Conservation (phyloP, 2,113 vertebrate genomes). For the Carollia perspicillata region DNA sequence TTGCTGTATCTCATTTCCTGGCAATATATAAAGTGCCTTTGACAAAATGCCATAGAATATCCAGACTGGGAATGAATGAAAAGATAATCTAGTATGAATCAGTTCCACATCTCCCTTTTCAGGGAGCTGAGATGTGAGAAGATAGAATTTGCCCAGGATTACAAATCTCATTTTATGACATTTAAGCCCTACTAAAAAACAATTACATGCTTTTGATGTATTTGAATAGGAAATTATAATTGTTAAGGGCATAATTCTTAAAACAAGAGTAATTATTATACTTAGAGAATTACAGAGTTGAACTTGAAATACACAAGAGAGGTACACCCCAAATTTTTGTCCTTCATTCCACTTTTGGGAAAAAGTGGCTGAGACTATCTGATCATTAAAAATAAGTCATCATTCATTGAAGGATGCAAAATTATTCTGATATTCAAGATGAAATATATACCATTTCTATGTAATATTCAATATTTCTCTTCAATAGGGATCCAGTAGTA, state of each 20-base stretch:
- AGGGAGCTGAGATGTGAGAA: constrained; percentile 2
- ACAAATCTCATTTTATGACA: constrained; percentile 26
- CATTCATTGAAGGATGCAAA: not conserved
- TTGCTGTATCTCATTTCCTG: constrained; percentile 55
- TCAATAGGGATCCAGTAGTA: not conserved
- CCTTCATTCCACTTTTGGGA: constrained; percentile 40
- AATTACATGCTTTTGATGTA: constrained; percentile 17
- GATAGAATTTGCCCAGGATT: constrained; percentile 15
- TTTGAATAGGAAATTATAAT: constrained; percentile 31
- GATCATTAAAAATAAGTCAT: constrained; percentile 57
- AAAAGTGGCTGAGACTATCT: not conserved
- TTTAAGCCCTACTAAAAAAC: constrained; percentile 17
- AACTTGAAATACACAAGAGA: constrained; percentile 33
- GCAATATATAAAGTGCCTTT: constrained; percentile 48
- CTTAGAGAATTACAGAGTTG: constrained; percentile 26
- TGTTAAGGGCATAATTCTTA: constrained; percentile 34
- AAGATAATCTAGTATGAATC: not conserved
- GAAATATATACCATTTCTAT: constrained; percentile 17
- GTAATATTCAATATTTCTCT: not conserved
- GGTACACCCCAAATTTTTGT: not conserved
- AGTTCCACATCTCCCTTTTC: not conserved
- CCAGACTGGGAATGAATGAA: not conserved
- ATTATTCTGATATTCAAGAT: constrained; percentile 8
- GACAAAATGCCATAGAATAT: not conserved
- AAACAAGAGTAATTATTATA: constrained; percentile 3